Conservation (phyloP, 37 sponge, comb jelly and placozoan genomes). For the Hexactinellida sp. region DNA sequence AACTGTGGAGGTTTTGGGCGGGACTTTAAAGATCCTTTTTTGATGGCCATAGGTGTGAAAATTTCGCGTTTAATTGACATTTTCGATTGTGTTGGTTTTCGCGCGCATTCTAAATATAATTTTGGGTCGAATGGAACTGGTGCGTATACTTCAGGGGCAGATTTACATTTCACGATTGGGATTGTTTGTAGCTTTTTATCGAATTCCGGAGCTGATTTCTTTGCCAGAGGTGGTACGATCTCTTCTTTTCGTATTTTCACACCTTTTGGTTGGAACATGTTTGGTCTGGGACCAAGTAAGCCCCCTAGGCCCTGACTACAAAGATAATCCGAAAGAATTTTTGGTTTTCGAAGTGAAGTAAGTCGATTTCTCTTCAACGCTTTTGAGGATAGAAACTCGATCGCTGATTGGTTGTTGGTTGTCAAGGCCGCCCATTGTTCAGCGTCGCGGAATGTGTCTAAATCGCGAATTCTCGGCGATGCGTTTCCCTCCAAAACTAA, state of each 20-base stretch:
- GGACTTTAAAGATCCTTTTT: neutral
- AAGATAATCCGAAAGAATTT: slow-evolving; percentile 47
- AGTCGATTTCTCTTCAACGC: slow-evolving; percentile 23
- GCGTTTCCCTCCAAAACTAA: slow-evolving; percentile 50
- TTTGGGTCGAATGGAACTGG: slow-evolving; percentile 7
- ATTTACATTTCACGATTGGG: neutral
- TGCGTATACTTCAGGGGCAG: neutral
- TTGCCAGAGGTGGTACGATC: neutral
- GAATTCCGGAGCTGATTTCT: neutral
- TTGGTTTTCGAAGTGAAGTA: slow-evolving; percentile 23
- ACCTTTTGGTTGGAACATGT: neutral
- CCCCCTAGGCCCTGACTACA: neutral
- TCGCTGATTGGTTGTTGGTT: neutral
- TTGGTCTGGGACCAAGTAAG: neutral
- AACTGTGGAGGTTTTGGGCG: neutral
- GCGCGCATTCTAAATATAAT: slow-evolving; percentile 1
- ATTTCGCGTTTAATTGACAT: neutral
- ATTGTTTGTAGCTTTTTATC: neutral
- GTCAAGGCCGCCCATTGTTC: slow-evolving; percentile 42
- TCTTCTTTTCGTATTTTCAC: neutral
- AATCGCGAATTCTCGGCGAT: slow-evolving; percentile 45
- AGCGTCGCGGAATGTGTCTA: slow-evolving; percentile 60
- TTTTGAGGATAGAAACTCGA: slow-evolving; percentile 34
- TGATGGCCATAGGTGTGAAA: neutral
- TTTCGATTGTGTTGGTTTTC: slow-evolving; percentile 6